These are phyloP conservation scores for Aselliscus stoliczkanus DNA, from an alignment of 2,797 vertebrate genomes.

Conservation along the genomic window DNA sequence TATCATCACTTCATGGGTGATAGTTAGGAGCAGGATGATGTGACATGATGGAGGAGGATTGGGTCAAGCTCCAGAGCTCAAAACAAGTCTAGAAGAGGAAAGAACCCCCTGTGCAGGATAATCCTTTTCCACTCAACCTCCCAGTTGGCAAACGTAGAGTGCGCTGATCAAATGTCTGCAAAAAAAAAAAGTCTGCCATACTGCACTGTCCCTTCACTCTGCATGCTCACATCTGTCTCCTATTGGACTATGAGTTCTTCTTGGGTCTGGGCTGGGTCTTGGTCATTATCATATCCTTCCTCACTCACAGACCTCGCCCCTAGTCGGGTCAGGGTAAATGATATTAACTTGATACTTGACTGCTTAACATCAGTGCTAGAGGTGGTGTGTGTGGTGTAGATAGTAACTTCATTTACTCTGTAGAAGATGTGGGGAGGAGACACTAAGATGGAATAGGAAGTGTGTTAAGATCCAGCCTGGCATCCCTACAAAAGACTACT, in stretches of 20 bases:
- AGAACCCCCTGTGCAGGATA: not conserved
- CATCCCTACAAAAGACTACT: not conserved
- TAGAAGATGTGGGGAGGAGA: not conserved
- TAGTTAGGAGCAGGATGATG: not conserved
- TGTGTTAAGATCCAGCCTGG: not conserved
- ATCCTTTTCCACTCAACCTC: not conserved
- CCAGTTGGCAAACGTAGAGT: fast-evolving
- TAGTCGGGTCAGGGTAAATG: not conserved
- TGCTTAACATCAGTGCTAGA: too few relatives aligned
- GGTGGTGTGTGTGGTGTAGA: not conserved
- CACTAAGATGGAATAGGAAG: not conserved
- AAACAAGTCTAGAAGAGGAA: not conserved
- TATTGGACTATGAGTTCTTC: not conserved
- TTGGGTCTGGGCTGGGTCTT: not conserved
- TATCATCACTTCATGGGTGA: not conserved
- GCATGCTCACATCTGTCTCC: not conserved
- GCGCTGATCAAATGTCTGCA: not conserved
- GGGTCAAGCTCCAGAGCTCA: not conserved
- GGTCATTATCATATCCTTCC: too few relatives aligned
- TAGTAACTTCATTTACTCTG: not conserved
- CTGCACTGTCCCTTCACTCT: not conserved
- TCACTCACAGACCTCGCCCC: not conserved
- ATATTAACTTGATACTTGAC: not conserved
- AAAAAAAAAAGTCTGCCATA: too few relatives aligned
- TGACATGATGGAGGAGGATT: not conserved